Conservation (phyloP, 2,888 invertebrate genomes). For the Leucania comma region DNA sequence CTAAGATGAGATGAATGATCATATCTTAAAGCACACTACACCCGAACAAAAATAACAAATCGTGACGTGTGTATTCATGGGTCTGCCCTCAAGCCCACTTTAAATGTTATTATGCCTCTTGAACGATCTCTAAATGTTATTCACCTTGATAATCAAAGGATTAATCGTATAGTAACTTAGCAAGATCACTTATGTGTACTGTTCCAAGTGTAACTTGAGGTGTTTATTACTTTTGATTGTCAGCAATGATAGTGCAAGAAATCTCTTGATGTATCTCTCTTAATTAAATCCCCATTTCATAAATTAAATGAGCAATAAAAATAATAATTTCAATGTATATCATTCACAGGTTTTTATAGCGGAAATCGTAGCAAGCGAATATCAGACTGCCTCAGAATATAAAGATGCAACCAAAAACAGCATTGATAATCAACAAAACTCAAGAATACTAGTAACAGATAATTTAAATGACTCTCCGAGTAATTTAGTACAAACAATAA, state of each 20-base stretch:
- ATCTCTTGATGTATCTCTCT: too few relatives aligned
- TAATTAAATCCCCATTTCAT: too few relatives aligned
- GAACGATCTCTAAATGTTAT: slow-evolving; percentile 36
- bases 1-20: neutral
- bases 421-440: neutral
- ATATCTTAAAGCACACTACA: neutral
- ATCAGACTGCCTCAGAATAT: neutral
- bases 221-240: neutral
- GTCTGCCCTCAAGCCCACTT: slow-evolving; percentile 16
- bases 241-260: too few relatives aligned
- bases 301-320: neutral
- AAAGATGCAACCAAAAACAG: neutral
- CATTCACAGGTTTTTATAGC: slow-evolving; percentile 45
- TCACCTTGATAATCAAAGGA: slow-evolving; percentile 40
- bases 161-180: slow-evolving; percentile 1
- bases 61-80: neutral
- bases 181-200: neutral
- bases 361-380: slow-evolving; percentile 21
- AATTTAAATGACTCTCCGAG: slow-evolving; percentile 1
- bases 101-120: slow-evolving; percentile 37
- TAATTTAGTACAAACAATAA: neutral
- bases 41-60: slow-evolving; percentile 2
- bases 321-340: neutral
- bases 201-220: neutral
- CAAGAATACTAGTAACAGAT: slow-evolving; percentile 26